Base-by-base conservation (phyloP, 2,797 vertebrate species). In the Karalla daura region DNA sequence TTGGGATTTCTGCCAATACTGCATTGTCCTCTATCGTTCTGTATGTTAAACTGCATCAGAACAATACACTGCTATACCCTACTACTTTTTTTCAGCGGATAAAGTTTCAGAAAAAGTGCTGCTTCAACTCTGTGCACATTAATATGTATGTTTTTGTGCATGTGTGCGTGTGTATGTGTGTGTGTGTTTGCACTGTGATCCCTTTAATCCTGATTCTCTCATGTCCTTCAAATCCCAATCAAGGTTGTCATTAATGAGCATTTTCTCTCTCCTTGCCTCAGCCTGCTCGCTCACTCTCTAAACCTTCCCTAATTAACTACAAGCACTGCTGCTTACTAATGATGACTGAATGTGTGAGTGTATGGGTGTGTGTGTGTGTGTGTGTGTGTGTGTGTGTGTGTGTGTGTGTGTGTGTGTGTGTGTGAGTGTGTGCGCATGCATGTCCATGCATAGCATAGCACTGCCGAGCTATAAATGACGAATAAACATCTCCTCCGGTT, bases 161-260 rank as follows among this genome's bases (percentile, higher is more conserved):
- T 27, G 8, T 30, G 37, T 28, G 43, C 7, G 23, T 27, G 23
- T 54, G 37, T 17, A 30, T 40, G 36, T 13, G 51, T 27, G 32
- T 21, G 32, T 32, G 44, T 39, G 12, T 70, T 62, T 76, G 67
- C 49, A 59, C 51, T 56, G 44, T 71, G 73, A 88, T 81, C 76
- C 53, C 51, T 80, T 81, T 86, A 85, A 87, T 86, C 76, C 81
- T 68, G 78, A 60, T 70, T 80, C 66, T 67, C 47, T 63, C 45
- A 59, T 56, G 79, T 87, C 88, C 87, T 91, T 89, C 84, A 89
- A 75, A 77, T 51, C 59, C 58, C 72, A 78, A 83, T 86, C 88
- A 88, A 88, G 89, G 84, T 87, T 84, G 85, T 66, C 67, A 84
- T 88, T 86, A 85, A 89, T 88, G 78, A 88, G 78, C 63, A 25